Base-by-base conservation (phyloP, 1,140 invertebrate species). In the Thaumetopoea pityocampa region DNA sequence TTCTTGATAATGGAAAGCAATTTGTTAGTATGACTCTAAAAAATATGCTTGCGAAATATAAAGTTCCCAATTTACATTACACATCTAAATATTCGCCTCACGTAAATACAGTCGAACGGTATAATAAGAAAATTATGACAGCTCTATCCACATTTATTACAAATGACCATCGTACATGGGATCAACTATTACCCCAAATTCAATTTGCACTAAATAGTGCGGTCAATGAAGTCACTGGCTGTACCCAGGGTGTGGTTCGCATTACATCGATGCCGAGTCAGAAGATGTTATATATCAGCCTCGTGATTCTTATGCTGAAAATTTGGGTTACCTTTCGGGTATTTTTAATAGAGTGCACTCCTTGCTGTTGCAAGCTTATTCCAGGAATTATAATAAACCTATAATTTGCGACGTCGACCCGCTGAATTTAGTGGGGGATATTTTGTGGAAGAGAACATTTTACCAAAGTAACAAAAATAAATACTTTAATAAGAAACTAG, bases 221-320 rank as follows among this genome's bases (percentile, higher is more conserved):
- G 2, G 44, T 53, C 0, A 53, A 40, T 32, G 43, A 47, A 36
- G 44, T 36, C 2, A 58, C 55, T 5, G 46, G 46, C 5, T 58
- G 10, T 24, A 49, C 49, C 19, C 53, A 9, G 45, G 53, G 1
- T 42, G 24, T 20, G 55, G 50, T 14, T 37, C 45, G 2, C 50
- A 58, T 41, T 14, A 49, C 15, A 19, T 47, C 8, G 33, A n/a
- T 6, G 36, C 33, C 20, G 52, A 38, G 7, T 51, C 42, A 5
- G 27, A 50, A 2, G 14, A 36, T 24, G 6, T 35, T 16, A 34
- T 48, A 17, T 42, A 40, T 35, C 3, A 8, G 12, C 52, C 46
- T 19, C 24, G 46, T 5, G 47, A 46, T 12, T 2, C 12, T 4
- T 57, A 57, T 40, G 44, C 40, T 9, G 48, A 36, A 20, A 51